Evolutionary conservation across 2,797 vertebrate genomes (phyloP).

Genomic region (Bovichtus diacanthus): DNA sequence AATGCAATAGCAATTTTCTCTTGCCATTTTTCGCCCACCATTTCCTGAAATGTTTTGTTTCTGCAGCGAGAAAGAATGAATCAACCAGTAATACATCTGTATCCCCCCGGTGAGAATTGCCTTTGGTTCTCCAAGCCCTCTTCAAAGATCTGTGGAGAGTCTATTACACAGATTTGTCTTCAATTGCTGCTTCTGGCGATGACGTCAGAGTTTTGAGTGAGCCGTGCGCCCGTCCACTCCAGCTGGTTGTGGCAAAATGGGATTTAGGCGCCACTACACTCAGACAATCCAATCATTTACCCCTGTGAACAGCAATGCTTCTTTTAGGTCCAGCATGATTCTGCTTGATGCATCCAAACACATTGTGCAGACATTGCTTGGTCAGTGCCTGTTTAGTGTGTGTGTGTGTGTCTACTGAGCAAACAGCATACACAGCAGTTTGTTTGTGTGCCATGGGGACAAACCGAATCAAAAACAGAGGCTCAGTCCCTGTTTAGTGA

Average conservation of each 20-base stretch:
- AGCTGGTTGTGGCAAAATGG: constrained; percentile 39
- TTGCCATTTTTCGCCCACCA: constrained; percentile 15
- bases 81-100: constrained; percentile 3
- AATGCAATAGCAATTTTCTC: constrained; percentile 15
- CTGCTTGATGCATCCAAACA: constrained; percentile 32
- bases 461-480: constrained; percentile 32
- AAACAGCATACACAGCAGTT: constrained; percentile 15
- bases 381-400: constrained; percentile 30
- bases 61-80: neutral
- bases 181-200: constrained; percentile 16
- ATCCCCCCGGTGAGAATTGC: constrained; percentile 24
- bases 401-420: constrained; percentile 2
- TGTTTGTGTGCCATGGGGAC: constrained; percentile 14
- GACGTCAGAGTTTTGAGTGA: constrained; percentile 27
- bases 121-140: constrained; percentile 25
- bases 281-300: constrained; percentile 52
- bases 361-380: constrained; percentile 24
- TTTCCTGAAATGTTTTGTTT: neutral
- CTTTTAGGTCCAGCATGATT: constrained; percentile 39
- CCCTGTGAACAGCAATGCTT: constrained; percentile 39
- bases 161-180: constrained; percentile 44
- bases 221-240: constrained; percentile 9
- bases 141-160: constrained; percentile 34
- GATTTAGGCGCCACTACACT: constrained; percentile 30
- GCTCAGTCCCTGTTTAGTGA: neutral